These are phyloP conservation scores for Sebastes schlegelii DNA, from an alignment of 2,113 vertebrate genomes.

Conservation along the genomic window DNA sequence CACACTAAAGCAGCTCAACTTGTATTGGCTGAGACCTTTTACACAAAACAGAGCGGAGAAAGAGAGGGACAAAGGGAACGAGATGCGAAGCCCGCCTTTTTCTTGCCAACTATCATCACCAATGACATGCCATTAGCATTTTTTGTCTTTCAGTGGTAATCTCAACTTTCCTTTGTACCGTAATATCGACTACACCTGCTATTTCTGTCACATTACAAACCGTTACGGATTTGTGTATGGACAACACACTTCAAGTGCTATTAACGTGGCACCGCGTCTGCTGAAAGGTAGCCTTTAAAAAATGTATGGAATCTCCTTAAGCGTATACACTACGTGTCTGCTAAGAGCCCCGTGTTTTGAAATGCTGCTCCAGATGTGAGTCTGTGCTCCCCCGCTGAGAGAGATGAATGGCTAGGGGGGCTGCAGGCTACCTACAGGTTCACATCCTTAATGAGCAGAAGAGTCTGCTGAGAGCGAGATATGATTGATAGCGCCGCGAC, in stretches of 20 bases:
- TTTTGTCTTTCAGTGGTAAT: not conserved
- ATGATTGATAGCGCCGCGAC: conserved; percentile 72
- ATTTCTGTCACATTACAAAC: conserved; percentile 13
- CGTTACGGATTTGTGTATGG: conserved; percentile 5
- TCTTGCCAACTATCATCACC: conserved; percentile 34
- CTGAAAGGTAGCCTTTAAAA: conserved; percentile 47
- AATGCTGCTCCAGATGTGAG: conserved; percentile 75
- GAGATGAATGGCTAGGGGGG: conserved; percentile 72
- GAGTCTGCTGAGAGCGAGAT: conserved; percentile 79
- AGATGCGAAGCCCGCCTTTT: conserved; percentile 35
- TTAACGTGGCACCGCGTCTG: conserved; percentile 51
- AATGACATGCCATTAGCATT: not conserved
- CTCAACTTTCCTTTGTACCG: conserved; percentile 13
- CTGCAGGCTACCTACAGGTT: conserved; percentile 76
- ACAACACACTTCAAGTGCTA: conserved; percentile 28
- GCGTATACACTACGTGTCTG: conserved; percentile 30
- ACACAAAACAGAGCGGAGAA: conserved; percentile 54
- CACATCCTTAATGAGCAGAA: conserved; percentile 76
- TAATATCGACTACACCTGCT: conserved; percentile 29
- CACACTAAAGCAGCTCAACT: conserved; percentile 59
- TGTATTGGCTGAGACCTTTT: conserved; percentile 63
- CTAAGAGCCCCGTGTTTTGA: conserved; percentile 63
- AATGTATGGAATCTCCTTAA: conserved; percentile 41
- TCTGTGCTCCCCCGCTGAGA: conserved; percentile 62
- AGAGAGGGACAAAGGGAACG: conserved; percentile 48